Base-by-base conservation (phyloP, 1,140 invertebrate genomes). In the Chrysopa pallens region DNA sequence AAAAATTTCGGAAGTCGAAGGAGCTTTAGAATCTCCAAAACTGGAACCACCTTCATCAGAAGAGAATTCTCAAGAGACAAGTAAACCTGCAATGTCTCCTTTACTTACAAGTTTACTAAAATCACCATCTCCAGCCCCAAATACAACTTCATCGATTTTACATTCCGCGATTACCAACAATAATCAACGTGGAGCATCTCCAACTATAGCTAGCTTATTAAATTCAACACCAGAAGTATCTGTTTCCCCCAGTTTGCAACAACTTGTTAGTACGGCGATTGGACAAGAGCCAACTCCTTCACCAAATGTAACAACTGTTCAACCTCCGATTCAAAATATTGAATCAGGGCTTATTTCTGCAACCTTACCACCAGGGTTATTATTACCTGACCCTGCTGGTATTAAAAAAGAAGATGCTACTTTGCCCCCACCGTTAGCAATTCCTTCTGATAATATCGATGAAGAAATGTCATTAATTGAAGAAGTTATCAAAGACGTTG, bases 101-200 rank as follows among this genome's bases (percentile, higher is more conserved):
- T 57, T 89, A n/a, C 60, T 90, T 23, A 86, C 84, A 6, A 86
- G 80, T 46, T 62, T 89, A 9, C 61, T 90, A 1, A 83, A 85
- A 55, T 84, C 77, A n/a, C 80, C 77, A 0, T 70, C 63, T 1
- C 66, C 67, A 44, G 64, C 61, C 23, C 55, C 48, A 50, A 58
- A 51, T 52, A 42, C 53, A 3, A 57, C 60, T n/a, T 55, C 65
- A 4, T 66, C 64, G 4, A 64, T 67, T 15, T 45, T 63, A 35
- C 68, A 69, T 47, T 60, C 59, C 29, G 52, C 63, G 3, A 59
- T 61, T 36, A 59, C 56, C 1, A 58, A 48, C 45, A 33, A 33
- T 33, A 11, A 9, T 11, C 54, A 54, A 45, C 39, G 52, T 15
- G 38, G 14, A 44, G 40, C 44, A 23, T 52, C 48, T 27, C 69